Evolutionary conservation across 2,113 vertebrate species (phyloP), one percentile per base, ranked within the genome.

Genomic region (Microcebus ravelobensis): DNA sequence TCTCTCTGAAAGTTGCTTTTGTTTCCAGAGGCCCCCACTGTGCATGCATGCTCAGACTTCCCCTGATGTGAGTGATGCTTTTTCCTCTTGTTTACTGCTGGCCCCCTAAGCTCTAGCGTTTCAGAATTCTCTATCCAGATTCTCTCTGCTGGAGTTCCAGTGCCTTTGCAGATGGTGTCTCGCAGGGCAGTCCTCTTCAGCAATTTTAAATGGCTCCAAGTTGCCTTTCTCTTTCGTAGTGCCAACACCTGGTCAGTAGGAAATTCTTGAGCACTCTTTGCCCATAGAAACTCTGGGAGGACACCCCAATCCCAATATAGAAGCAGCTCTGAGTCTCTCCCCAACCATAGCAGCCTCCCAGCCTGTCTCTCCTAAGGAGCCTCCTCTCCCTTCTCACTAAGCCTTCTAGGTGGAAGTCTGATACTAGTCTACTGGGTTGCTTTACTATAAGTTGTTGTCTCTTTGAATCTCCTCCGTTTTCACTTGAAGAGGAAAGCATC

Each of bases 231-330:
- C 42, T 42, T 79, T 61, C 12, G 4, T n/a, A 61, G 70, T 13
- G 15, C 20, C 45, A 63, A 31, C 23, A 34, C 31, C 68, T 70
- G 48, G 12, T 45, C 20, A 73, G 52, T 17, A 67, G 13, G 29
- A 90, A 80, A 90, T 20, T 2, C 3, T 5, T 18, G 2, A 31
- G 20, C 1, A 2, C 1, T 11, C 9, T 63, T 90, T 48, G 29
- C 3, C 11, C 4, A 9, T 39, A 39, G 11, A 71, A 18, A 59
- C 59, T 76, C 36, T 23, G 5, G 3, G 55, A 67, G 13, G 34
- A 25, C 29, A 96, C 17, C 6, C 0, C 6, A 36, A 0, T 14
- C 7, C 45, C n/a, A 14, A 2, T 15, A 42, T 0, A 39, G 23
- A 80, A 92, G 29, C 18, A 50, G 10, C 11, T 63, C 39, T 71